Conservation (phyloP, 2,888 invertebrate genomes). For the Tiphia femorata region DNA sequence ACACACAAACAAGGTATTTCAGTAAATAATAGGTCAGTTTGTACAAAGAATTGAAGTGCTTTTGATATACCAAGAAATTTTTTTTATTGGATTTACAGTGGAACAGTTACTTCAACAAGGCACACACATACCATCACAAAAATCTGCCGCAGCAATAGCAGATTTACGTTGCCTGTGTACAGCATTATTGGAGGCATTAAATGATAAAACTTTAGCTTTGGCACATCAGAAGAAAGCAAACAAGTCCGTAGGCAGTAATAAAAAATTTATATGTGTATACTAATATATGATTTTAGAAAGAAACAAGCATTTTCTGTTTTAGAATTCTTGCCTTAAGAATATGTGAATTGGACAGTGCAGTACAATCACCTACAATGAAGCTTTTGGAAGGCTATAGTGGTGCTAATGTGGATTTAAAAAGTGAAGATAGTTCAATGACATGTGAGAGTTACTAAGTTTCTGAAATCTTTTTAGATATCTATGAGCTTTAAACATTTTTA, state of each 20-base stretch:
- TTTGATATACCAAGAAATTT: no score
- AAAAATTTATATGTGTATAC: conserved; percentile 2
- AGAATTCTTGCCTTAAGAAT: conserved; percentile 87
- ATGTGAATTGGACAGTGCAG: conserved; percentile 83
- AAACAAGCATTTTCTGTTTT: conserved; percentile 1
- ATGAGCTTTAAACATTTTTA: background rate
- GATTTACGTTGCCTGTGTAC: conserved; percentile 84
- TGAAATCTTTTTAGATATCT: no score
- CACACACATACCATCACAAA: conserved; percentile 71
- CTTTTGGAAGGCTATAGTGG: conserved; percentile 76
- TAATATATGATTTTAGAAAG: background rate
- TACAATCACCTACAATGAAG: conserved; percentile 79
- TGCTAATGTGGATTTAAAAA: conserved; percentile 69
- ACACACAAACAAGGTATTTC: conserved; percentile 84
- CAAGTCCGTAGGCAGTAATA: conserved; percentile 55
- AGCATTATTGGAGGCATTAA: conserved; percentile 85
- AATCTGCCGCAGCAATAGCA: conserved; percentile 77
- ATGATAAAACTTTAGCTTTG: conserved; percentile 87
- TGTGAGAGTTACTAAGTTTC: no score
- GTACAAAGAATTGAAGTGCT: background rate
- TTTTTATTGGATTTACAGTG: conserved; percentile 76
- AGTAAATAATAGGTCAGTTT: no score
- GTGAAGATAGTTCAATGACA: conserved; percentile 42
- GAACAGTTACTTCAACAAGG: conserved; percentile 81
- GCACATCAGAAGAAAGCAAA: conserved; percentile 90